These are phyloP conservation scores for Amiota minor DNA, from an alignment of 2,888 invertebrate species.

Conservation along the genomic window DNA sequence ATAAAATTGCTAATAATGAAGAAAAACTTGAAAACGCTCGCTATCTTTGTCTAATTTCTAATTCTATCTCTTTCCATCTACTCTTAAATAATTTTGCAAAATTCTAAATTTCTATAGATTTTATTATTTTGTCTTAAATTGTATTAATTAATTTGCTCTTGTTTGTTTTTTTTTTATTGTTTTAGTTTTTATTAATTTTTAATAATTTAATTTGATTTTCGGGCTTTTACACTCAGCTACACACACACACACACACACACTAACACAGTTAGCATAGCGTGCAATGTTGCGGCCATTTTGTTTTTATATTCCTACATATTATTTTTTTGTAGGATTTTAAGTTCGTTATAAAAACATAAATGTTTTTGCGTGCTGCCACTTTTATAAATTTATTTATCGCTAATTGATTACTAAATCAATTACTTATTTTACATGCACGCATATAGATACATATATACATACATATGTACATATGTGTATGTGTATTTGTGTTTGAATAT, in stretches of 20 bases:
- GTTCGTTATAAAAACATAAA: neutral
- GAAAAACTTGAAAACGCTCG: constrained; percentile 16
- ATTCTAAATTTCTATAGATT: constrained; percentile 15
- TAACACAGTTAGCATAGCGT: neutral
- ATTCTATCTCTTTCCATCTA: constrained; percentile 47
- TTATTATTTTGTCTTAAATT: constrained; percentile 29
- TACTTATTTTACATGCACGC: neutral
- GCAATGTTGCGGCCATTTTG: constrained; percentile 10
- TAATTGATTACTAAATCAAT: constrained; percentile 29
- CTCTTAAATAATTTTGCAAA: constrained; percentile 42
- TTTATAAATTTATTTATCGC: constrained; percentile 12
- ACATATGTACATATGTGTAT: neutral
- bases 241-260: no score
- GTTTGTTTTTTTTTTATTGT: constrained; percentile 8
- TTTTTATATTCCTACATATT: neutral
- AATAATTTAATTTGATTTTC: constrained; percentile 8
- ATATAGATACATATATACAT: neutral
- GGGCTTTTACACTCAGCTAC: neutral
- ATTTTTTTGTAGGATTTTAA: neutral
- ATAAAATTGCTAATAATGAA: constrained; percentile 37
- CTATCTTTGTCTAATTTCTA: constrained; percentile 37
- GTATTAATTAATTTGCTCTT: neutral
- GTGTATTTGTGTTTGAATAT: neutral
- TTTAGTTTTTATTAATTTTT: constrained; percentile 14
- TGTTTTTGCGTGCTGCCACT: constrained; percentile 13